Conservation (phyloP, 2,113 vertebrate species). For the Peromyscus leucopus region DNA sequence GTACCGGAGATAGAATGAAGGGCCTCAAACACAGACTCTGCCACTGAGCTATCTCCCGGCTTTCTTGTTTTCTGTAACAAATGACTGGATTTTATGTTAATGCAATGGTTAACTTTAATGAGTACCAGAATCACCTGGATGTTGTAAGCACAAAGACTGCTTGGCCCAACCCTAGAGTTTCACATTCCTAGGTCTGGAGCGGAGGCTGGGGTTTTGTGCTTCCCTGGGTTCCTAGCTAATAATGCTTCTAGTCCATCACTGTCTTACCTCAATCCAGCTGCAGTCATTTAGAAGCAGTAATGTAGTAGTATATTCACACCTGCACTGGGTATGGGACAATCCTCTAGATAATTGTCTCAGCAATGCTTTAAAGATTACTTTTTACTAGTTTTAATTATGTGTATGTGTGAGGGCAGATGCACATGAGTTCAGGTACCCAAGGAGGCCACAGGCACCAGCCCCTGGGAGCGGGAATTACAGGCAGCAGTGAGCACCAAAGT, state of each 20-base stretch:
- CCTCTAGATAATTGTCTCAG: neutral
- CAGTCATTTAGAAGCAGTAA: neutral
- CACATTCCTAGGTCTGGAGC: neutral
- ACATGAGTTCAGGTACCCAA: neutral
- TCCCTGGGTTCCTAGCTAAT: neutral
- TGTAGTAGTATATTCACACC: neutral
- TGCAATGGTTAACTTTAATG: neutral
- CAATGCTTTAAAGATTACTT: neutral
- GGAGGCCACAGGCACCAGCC: neutral
- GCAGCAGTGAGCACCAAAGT: neutral
- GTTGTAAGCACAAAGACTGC: neutral
- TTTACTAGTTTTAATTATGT: neutral
- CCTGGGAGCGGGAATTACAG: neutral
- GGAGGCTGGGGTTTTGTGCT: conserved; percentile 3
- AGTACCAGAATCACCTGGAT: neutral
- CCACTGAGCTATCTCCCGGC: neutral
- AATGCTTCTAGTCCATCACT: neutral
- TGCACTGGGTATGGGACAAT: neutral
- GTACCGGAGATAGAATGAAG: neutral
- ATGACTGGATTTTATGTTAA: conserved; percentile 1
- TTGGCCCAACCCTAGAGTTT: neutral
- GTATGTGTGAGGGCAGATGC: neutral
- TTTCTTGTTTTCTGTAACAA: conserved; percentile 18
- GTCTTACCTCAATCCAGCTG: neutral
- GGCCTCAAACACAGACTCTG: neutral